Conservation (phyloP, 2,113 vertebrate genomes). For the Platysteira castanea region DNA sequence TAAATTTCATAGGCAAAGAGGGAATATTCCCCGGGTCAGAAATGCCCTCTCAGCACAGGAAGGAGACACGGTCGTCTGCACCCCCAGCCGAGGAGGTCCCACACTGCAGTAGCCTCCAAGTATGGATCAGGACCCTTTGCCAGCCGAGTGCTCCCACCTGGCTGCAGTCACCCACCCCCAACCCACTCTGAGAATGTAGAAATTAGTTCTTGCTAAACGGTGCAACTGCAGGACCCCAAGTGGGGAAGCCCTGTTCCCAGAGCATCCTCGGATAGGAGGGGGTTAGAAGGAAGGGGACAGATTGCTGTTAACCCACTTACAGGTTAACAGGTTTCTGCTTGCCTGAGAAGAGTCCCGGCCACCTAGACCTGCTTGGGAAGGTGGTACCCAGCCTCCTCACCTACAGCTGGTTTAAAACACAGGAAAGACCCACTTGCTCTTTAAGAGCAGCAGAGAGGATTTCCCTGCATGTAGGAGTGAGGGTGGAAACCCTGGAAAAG, state of each 20-base stretch:
- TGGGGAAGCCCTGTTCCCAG: background rate
- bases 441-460: background rate
- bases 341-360: background rate
- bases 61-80: background rate
- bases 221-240: background rate
- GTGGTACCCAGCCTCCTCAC: background rate
- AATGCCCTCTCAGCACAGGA: background rate
- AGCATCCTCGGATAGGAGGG: background rate
- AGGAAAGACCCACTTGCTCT: background rate
- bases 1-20: background rate
- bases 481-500: background rate
- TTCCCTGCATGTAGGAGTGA: background rate
- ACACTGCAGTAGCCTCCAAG: background rate
- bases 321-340: background rate
- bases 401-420: background rate
- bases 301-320: rapidly evolving
- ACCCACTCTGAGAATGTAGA: no score
- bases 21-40: background rate
- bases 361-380: background rate
- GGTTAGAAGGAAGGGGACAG: background rate
- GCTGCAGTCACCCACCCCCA: background rate
- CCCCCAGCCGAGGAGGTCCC: background rate
- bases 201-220: background rate
- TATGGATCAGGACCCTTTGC: rapidly evolving
- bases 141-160: rapidly evolving